phyloP scores from a whole-genome alignment of 1,140 invertebrate genomes.

The Hestina assimilis region DNA sequence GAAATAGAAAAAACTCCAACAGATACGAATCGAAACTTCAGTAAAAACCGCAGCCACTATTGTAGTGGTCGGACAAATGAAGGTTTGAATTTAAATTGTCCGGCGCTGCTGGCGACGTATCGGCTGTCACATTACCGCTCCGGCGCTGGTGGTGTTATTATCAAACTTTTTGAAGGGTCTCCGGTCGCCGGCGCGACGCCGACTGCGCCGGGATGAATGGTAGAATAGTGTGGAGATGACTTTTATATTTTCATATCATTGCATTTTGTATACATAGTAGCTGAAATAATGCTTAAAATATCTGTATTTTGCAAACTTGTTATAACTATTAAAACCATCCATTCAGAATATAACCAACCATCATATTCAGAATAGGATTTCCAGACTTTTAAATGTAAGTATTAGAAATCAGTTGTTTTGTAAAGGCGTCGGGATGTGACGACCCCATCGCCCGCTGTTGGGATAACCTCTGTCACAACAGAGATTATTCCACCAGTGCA shows the following conservation, averaged over 20 bases:
- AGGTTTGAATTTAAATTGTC: conserved; percentile 64
- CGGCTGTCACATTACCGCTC: conserved; percentile 75
- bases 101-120: conserved; percentile 65
- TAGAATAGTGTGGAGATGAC: conserved; percentile 30
- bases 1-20: not conserved
- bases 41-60: conserved; percentile 5
- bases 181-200: conserved; percentile 65
- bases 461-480: no score
- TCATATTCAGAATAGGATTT: no score
- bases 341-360: no score
- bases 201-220: conserved; percentile 43
- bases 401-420: no score
- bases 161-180: conserved; percentile 76
- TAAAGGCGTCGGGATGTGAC: no score
- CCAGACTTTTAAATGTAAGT: no score
- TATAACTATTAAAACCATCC: no score
- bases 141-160: conserved; percentile 67
- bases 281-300: no score
- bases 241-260: conserved; percentile 11
- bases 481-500: no score
- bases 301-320: no score
- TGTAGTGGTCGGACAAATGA: conserved; percentile 39
- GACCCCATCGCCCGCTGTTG: no score
- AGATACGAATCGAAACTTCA: not conserved
- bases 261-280: not conserved